Evolutionary conservation across 2,797 vertebrate genomes (phyloP), one percentile per base, ranked within the genome.

Genomic region (Poeciliopsis paucimaculata): DNA sequence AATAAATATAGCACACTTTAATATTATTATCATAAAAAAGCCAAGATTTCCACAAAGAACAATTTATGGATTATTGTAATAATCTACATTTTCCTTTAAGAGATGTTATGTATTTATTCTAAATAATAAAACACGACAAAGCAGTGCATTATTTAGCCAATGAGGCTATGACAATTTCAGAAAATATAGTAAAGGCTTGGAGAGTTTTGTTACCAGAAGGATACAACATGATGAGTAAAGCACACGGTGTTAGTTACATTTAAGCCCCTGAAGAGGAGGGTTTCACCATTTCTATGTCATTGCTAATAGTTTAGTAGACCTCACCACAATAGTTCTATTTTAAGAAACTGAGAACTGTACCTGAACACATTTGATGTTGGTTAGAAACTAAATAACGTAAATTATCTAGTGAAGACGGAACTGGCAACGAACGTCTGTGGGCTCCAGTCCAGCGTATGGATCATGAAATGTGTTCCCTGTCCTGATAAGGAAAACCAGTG

Each of bases 401-500:
- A 31, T 34, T n/a, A 71, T n/a, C 20, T 45, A 71, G 51, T 23
- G 43, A 43, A 62, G 3, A 45, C 20, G 75, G 26, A 62, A 3
- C 28, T 75, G 18, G 18, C 47, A 60, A 68, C 5, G 36, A 23
- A 26, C 4, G 36, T 15, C 46, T 64, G 28, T 51, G 55, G 57
- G 11, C 73, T 81, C 47, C 46, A 53, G 28, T 79, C 62, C 43
- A 77, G 57, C 72, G 77, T 43, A 75, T 20, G 73, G 31, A 86
- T 89, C 82, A 85, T 79, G 81, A 80, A 91, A 89, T 79, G 57
- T 60, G 46, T 36, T 85, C 75, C 81, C 86, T 82, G 78, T 93
- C 95, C 94, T 94, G 93, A 94, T 91, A 95, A 94, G 94, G 95
- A 46, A 85, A 93, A 87, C 78, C 64, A 81, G 64, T 68, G 57